Evolutionary conservation across 1,140 invertebrate genomes (phyloP).

Genomic region (Drosophila dunni): DNA sequence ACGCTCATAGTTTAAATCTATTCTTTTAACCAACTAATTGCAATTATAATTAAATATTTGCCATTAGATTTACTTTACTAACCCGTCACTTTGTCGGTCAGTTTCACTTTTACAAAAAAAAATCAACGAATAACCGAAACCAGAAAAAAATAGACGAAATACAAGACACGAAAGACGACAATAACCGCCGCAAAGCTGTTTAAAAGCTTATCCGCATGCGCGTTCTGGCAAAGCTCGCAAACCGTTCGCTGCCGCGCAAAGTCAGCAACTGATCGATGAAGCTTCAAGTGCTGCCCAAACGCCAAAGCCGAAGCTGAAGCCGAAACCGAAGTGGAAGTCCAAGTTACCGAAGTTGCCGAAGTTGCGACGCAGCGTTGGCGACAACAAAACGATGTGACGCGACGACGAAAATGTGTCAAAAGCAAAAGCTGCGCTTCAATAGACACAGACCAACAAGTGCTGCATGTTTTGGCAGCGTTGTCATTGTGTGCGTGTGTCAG

Average conservation of each 20-base stretch:
- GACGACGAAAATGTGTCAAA: conserved; percentile 72
- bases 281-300: conserved; percentile 17
- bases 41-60: conserved; percentile 47
- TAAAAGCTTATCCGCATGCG: conserved; percentile 30
- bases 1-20: not conserved
- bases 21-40: conserved; percentile 34
- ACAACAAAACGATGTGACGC: conserved; percentile 6
- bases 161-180: conserved; percentile 3
- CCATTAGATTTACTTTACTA: conserved; percentile 40
- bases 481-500: not conserved
- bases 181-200: not conserved
- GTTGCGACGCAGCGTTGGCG: conserved; percentile 3
- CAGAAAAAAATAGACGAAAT: conserved; percentile 11
- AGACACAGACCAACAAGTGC: conserved; percentile 24
- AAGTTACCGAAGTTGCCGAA: not conserved
- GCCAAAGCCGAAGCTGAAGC: not conserved
- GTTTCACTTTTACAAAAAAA: conserved; percentile 64
- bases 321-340: conserved; percentile 4
- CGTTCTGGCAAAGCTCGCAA: conserved; percentile 44
- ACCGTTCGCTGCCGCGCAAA: conserved; percentile 74
- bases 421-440: conserved; percentile 66
- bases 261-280: conserved; percentile 76
- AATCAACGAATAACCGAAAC: conserved; percentile 27
- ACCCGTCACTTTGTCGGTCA: conserved; percentile 37
- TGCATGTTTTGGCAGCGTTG: conserved; percentile 21